Conservation (phyloP, 2,113 vertebrate genomes). For the Neogobius melanostomus region DNA sequence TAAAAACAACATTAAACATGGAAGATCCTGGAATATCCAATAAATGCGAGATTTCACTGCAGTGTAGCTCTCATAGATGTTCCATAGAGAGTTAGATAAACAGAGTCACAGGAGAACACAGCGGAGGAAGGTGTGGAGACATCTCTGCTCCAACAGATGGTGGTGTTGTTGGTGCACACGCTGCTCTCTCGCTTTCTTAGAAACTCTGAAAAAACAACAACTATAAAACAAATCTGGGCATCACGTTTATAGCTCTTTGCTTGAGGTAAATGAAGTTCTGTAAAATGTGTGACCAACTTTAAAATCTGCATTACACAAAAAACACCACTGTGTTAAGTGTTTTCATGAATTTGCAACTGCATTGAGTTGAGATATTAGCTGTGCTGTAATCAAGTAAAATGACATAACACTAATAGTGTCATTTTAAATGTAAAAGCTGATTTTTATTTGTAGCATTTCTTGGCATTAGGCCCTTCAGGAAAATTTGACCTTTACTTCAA, state of each 20-base stretch:
- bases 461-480: too few species aligned
- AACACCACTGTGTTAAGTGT: background rate
- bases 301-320: background rate
- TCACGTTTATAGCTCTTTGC: background rate
- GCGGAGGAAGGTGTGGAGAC: conserved; percentile 34
- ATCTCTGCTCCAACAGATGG: conserved; percentile 51
- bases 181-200: conserved; percentile 9
- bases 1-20: conserved; percentile 16
- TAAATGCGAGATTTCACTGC: too few species aligned
- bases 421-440: too few species aligned
- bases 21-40: background rate
- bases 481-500: too few species aligned
- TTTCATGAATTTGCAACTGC: background rate
- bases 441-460: too few species aligned
- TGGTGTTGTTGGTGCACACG: conserved; percentile 42
- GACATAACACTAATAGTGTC: too few species aligned
- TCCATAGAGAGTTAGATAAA: conserved; percentile 10
- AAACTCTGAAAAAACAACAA: conserved; percentile 13
- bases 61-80: background rate
- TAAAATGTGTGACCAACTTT: background rate
- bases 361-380: background rate
- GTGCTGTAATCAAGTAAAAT: background rate
- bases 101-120: conserved; percentile 5
- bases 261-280: background rate
- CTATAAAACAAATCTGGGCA: conserved; percentile 3